A percentile compares a stretch with the other conserved stretches of the same genome.
Conservation (phyloP, 2,113 vertebrate genomes). For the Trinectes maculatus region DNA sequence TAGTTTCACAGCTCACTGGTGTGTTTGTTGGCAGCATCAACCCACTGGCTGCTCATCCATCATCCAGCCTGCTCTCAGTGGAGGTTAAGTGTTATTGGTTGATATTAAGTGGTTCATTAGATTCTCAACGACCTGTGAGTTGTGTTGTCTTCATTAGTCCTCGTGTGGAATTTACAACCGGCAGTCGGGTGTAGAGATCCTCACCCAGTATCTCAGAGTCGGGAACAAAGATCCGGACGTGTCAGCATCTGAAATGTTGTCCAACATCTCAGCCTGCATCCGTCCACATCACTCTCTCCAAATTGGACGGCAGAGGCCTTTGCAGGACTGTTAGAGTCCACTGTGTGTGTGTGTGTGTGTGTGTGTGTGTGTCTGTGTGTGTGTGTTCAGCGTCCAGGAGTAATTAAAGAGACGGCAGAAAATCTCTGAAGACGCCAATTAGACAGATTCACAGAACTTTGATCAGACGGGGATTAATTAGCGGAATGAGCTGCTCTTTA, state of each 20-base stretch:
- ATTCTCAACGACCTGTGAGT: not conserved
- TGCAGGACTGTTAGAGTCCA: not conserved
- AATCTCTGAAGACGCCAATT: not conserved
- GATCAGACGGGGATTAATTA: conserved; percentile 1
- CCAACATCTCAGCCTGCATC: not conserved
- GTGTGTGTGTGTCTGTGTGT: conserved; percentile 3
- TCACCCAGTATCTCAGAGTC: not conserved
- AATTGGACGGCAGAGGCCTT: not conserved
- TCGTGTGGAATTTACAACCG: not conserved
- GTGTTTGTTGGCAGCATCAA: conserved; percentile 12
- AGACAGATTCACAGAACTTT: not conserved
- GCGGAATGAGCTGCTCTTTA: not conserved
- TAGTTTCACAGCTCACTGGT: conserved; percentile 14
- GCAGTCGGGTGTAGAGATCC: not conserved
- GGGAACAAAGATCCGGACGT: not conserved
- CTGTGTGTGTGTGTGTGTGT: not conserved
- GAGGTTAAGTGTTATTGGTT: not conserved
- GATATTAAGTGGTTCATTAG: conserved; percentile 13
- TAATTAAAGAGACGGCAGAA: not conserved
- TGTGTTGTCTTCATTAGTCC: conserved; percentile 20
- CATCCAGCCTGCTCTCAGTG: not conserved
- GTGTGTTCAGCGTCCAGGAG: not conserved
- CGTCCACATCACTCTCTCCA: not conserved
- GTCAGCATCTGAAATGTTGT: not conserved
- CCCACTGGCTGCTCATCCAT: conserved; percentile 13